Evolutionary conservation across 1,140 invertebrate genomes (phyloP), one percentile per base, ranked within the genome.

Genomic region (Fragariocoptes setiger): DNA sequence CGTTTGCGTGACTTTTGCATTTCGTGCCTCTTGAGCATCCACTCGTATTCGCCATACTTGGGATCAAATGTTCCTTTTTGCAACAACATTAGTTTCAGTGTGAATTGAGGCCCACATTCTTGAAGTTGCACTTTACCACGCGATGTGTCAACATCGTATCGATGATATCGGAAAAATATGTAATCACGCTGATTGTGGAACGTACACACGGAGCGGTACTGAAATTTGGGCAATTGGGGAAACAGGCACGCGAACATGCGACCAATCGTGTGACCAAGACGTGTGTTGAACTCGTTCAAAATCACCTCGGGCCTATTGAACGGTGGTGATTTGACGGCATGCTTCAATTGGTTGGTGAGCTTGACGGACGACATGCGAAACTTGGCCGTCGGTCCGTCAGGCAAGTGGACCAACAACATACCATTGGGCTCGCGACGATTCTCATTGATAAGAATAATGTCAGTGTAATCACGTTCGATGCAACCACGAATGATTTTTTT

Each of bases 101-200:
- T 97, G 56, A 97, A 95, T 48, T 83, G 63, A 12, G 90, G 90
- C 0, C 90, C 90, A 2, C 95, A 57, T 57, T 97, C 88, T 43
- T 76, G 67, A n/a, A 97, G 61, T 46, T 70, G 76, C 1, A 74
- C 74, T 48, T 67, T 70, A 50, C 77, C 73, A 12, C 69, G 71
- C 46, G 5, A 12, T 38, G 2, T 5, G 35, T 25, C 15, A 18
- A 21, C 15, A 4, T 21, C 37, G 19, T 58, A 85, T 76, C 82
- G 72, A 57, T 97, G 88, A 61, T 97, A 85, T 41, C 90, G 67
- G 52, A 97, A 92, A 59, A 97, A 99, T 51, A 99, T 86, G 51
- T 86, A 99, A 63, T 97, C 90, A 45, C 90, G 65, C 55, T 97
- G 90, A 63, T 97, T 97, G 56, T 97, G 90, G 56, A 97, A 94